A percentile compares a stretch with the other conserved stretches of the same genome.
Evolutionary conservation across 64 coral and sea anemone genomes (phyloP).

Genomic region (Actinia equina): DNA sequence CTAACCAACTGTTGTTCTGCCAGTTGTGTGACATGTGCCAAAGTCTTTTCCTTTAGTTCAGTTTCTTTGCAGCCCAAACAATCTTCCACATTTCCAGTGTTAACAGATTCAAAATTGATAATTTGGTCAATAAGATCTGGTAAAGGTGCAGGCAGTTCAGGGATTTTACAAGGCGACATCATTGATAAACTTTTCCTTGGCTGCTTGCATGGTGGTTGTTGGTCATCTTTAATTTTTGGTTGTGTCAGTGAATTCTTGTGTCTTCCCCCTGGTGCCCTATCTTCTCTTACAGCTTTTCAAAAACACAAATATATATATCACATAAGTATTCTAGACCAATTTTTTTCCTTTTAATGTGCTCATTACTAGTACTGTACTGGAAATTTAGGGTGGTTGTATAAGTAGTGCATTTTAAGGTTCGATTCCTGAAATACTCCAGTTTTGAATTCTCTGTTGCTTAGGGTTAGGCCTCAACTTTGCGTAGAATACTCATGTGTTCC

Average conservation of each 20-base stretch:
- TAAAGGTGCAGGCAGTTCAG: slow-evolving; percentile 6
- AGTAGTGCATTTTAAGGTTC: no score
- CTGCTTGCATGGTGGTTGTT: slow-evolving; percentile 41
- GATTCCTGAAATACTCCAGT: no score
- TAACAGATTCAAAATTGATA: slow-evolving; percentile 27
- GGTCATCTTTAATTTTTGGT: slow-evolving; percentile 12
- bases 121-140: slow-evolving; percentile 76
- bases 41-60: slow-evolving; percentile 63
- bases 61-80: slow-evolving; percentile 44
- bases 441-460: no score
- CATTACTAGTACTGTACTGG: no score
- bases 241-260: slow-evolving; percentile 71
- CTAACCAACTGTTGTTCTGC: slow-evolving; percentile 78
- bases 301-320: not conserved
- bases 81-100: not conserved
- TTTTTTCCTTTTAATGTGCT: no score
- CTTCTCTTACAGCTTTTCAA: slow-evolving; percentile 86
- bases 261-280: slow-evolving; percentile 93
- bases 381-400: no score
- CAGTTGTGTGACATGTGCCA: slow-evolving; percentile 74
- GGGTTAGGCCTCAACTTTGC: no score
- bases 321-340: not conserved
- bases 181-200: slow-evolving; percentile 51
- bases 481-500: no score
- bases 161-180: slow-evolving; percentile 24